Evolutionary conservation across 2,797 vertebrate genomes (phyloP).

Genomic region (Sphaeramia orbicularis): DNA sequence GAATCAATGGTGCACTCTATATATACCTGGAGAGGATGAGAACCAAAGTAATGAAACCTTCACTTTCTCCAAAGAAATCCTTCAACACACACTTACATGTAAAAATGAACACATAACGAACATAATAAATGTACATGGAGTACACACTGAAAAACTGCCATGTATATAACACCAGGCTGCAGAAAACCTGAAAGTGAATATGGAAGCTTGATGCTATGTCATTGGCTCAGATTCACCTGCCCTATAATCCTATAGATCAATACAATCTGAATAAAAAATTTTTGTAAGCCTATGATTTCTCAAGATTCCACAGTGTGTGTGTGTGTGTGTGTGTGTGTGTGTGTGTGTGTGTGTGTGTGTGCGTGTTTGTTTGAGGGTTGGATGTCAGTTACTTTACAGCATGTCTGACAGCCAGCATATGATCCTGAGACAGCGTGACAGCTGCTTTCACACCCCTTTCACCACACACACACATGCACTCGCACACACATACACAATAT

Average conservation of each 20-base stretch:
- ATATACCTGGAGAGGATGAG: conserved; percentile 61
- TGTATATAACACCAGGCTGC: neutral
- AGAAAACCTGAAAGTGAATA: neutral
- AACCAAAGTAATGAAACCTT: conserved; percentile 41
- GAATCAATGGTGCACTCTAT: conserved; percentile 50
- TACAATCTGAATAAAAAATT: neutral
- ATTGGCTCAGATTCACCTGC: neutral
- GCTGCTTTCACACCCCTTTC: conserved; percentile 69
- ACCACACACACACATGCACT: conserved; percentile 16
- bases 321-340: conserved; percentile 30
- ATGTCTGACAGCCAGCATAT: conserved; percentile 84
- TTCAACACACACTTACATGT: conserved; percentile 22
- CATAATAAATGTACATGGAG: neutral
- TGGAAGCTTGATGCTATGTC: neutral
- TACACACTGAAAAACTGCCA: conserved; percentile 6
- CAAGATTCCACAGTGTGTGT: conserved; percentile 3
- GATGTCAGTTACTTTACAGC: conserved; percentile 69
- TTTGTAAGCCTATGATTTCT: neutral
- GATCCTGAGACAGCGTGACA: conserved; percentile 85
- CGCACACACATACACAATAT: conserved; percentile 19
- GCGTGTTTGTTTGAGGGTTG: conserved; percentile 36
- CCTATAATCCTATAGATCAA: neutral
- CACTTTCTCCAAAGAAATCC: conserved; percentile 43
- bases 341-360: conserved; percentile 33
- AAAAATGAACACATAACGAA: conserved; percentile 12